A percentile compares a stretch with the other conserved stretches of the same genome.
Evolutionary conservation across 2,888 invertebrate species (phyloP).

Genomic region (Tromatobia lineatoria): DNA sequence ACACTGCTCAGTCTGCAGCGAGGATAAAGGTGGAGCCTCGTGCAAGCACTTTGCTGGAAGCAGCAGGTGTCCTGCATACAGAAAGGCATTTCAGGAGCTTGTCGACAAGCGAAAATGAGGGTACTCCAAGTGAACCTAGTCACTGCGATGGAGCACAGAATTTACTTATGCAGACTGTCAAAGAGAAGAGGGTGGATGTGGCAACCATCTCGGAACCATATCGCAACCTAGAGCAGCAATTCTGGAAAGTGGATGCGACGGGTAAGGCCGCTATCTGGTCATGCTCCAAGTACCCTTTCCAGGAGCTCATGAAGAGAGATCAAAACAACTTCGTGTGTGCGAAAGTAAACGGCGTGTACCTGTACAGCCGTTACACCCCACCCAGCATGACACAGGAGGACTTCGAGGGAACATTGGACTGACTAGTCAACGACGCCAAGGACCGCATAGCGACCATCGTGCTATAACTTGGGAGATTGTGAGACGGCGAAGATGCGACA

Average conservation of each 20-base stretch:
- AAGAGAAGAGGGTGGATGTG: conserved; percentile 53
- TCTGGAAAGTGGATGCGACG: conserved; percentile 54
- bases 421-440: not conserved
- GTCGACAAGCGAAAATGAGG: not conserved
- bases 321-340: conserved; percentile 50
- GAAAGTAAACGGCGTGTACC: conserved; percentile 41
- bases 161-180: not conserved
- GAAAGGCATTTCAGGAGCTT: not conserved
- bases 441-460: conserved; percentile 57
- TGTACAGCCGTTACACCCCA: conserved; percentile 66
- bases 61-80: too few relatives aligned
- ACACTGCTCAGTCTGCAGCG: conserved; percentile 29
- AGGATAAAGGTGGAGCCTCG: too few relatives aligned
- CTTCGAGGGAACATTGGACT: not conserved
- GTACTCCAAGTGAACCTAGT: not conserved
- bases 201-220: conserved; percentile 69
- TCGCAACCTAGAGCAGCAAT: conserved; percentile 38
- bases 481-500: too few relatives aligned
- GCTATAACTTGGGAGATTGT: conserved; percentile 32
- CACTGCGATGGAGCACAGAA: not conserved
- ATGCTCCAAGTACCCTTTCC: conserved; percentile 37
- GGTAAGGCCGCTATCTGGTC: conserved; percentile 62
- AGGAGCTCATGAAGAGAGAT: conserved; percentile 9
- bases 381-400: conserved; percentile 31
- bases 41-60: too few relatives aligned